Evolutionary conservation across 2,113 vertebrate species (phyloP), one percentile per base, ranked within the genome.

Genomic region (Etia nguti): DNA sequence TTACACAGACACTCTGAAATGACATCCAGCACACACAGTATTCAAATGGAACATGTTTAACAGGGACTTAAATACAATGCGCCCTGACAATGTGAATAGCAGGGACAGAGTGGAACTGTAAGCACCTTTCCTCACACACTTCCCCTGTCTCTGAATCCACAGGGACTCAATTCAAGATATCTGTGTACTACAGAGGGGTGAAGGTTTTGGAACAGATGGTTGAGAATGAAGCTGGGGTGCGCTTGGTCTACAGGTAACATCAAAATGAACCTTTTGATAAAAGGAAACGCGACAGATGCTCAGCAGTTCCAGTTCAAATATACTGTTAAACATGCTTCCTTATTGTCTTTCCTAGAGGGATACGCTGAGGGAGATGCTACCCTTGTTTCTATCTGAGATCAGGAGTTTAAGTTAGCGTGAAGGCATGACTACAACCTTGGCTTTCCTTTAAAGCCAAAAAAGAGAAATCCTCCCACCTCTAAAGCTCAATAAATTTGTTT

Each of bases 81-180:
- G 9, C 24, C 18, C 29, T 26, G 13, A 34, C 24, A 43, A 22
- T 56, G 15, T 80, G 29, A 65, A 62, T 62, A 81, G 57, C 26
- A 52, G 43, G 26, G 46, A 52, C 26, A 77, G 73, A 77, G 73
- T 77, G 26, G 26, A 43, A 48, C n/a, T 22, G n/a, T 8, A 70
- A n/a, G 50, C n/a, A 29, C 6, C 1, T 18, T 59, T 86, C 48
- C 18, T 87, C 15, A 79, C 8, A 20, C 20, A 20, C 20, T 15
- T 77, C 36, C 81, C 12, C 50, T 34, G 20, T 81, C 18, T 79
- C 34, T 86, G 18, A 84, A 62, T 86, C 55, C 20, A n/a, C 83
- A 98, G 97, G 81, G 18, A 98, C 97, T 12, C 86, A 96, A 2
- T 98, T 97, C 20, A 96, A 86, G 80, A 94, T 98, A 75, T 90